Percentiles rank a stretch among this genome's conserved stretches.
These are phyloP conservation scores for Hypercompe scribonia DNA, from an alignment of 2,888 invertebrate genomes.

Conservation along the genomic window DNA sequence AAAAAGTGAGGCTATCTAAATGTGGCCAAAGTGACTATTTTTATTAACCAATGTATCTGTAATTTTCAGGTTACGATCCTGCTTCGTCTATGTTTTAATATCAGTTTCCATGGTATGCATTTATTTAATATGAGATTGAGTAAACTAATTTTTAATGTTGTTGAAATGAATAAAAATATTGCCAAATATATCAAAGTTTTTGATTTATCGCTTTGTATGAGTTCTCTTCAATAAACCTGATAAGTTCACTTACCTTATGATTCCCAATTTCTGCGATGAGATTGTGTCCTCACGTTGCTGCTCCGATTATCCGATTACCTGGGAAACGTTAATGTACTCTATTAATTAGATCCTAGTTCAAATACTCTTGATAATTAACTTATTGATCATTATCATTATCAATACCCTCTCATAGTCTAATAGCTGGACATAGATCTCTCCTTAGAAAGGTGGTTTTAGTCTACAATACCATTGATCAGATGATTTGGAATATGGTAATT, in stretches of 20 bases:
- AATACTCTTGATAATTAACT: background rate
- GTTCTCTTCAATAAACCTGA: background rate
- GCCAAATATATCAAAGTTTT: background rate
- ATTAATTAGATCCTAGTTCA: background rate
- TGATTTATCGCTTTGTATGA: background rate
- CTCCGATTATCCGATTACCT: background rate
- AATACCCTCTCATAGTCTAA: too few species aligned
- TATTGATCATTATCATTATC: too few species aligned
- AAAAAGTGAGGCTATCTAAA: too few species aligned
- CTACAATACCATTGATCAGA: too few species aligned
- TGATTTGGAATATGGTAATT: too few species aligned
- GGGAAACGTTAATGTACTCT: background rate
- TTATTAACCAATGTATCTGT: background rate
- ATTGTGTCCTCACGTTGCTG: background rate
- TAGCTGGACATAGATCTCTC: too few species aligned
- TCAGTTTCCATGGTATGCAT: background rate
- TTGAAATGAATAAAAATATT: background rate
- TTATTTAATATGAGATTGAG: background rate
- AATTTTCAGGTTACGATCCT: background rate
- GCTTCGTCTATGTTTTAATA: background rate
- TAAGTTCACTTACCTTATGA: background rate
- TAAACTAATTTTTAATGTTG: too few species aligned
- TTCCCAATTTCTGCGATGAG: background rate
- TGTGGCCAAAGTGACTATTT: background rate
- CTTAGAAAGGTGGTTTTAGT: too few species aligned